Percentiles rank a stretch among this genome's conserved stretches.
Conservation (phyloP, 2,113 vertebrate species). For the Ictidomys tridecemlineatus region DNA sequence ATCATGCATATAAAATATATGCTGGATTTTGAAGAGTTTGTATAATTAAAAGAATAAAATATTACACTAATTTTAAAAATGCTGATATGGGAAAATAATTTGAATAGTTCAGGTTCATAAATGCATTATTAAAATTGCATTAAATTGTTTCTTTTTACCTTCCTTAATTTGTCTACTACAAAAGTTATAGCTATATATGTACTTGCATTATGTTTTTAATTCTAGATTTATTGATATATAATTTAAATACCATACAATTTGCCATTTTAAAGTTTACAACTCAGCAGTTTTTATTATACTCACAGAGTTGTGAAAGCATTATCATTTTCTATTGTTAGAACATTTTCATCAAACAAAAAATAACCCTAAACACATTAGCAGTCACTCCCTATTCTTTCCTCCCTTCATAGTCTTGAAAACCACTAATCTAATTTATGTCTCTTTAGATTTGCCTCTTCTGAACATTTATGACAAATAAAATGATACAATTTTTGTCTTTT, state of each 20-base stretch:
- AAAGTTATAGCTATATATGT: neutral
- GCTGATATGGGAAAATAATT: slow-evolving; percentile 10
- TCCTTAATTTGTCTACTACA: neutral
- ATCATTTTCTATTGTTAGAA: neutral
- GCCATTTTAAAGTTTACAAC: neutral
- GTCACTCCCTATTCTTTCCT: neutral
- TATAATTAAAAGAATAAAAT: neutral
- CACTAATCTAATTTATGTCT: neutral
- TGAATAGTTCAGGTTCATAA: neutral
- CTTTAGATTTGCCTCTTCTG: neutral
- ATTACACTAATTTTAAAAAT: slow-evolving; percentile 21
- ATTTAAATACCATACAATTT: neutral
- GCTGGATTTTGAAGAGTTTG: neutral
- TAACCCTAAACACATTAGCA: neutral
- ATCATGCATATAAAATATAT: neutral
- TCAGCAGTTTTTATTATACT: neutral
- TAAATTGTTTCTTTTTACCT: neutral
- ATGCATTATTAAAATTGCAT: neutral
- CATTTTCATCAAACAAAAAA: neutral
- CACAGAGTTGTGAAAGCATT: neutral
- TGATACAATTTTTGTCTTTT: neutral
- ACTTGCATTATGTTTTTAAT: neutral
- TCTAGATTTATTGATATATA: neutral
- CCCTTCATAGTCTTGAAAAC: neutral
- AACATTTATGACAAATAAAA: slow-evolving; percentile 1